phyloP scores from a whole-genome alignment of 2,888 invertebrate genomes.

The Pherbina coryleti region DNA sequence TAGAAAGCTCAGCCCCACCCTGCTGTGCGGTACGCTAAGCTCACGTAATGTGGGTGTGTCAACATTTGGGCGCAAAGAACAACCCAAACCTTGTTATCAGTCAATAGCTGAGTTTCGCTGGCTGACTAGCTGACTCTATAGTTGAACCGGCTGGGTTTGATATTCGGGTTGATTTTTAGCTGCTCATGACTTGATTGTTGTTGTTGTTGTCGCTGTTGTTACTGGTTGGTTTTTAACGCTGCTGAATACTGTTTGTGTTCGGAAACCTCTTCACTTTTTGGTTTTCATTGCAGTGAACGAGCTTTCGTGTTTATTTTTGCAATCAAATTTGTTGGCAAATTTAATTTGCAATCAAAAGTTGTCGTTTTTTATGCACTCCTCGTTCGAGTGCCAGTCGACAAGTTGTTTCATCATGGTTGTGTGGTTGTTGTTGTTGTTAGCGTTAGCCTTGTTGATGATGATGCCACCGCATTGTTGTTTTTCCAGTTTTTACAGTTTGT shows the following conservation, averaged over 20 bases:
- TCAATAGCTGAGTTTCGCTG: neutral
- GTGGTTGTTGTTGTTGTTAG: neutral
- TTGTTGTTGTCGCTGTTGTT: neutral
- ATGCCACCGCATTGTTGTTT: slow-evolving; percentile 4
- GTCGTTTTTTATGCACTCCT: slow-evolving; percentile 27
- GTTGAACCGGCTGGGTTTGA: no score
- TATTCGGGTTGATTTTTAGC: neutral
- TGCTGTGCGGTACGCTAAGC: neutral
- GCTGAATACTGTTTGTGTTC: slow-evolving; percentile 20
- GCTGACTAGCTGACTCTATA: no score
- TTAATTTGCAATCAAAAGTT: slow-evolving; percentile 45
- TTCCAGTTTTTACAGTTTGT: neutral
- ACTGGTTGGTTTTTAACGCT: neutral
- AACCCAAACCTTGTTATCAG: neutral
- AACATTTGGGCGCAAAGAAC: slow-evolving; percentile 5
- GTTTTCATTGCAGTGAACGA: slow-evolving; percentile 9
- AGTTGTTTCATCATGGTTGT: neutral
- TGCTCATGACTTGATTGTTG: neutral
- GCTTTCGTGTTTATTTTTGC: slow-evolving; percentile 37
- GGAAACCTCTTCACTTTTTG: slow-evolving; percentile 26
- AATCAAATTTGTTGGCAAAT: slow-evolving; percentile 43
- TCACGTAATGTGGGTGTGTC: slow-evolving; percentile 17
- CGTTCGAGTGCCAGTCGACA: slow-evolving; percentile 10
- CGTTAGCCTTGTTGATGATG: neutral
- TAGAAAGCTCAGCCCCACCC: neutral